Base-by-base conservation (phyloP, 2,113 vertebrate genomes). In the Ivindomyrus marchei region DNA sequence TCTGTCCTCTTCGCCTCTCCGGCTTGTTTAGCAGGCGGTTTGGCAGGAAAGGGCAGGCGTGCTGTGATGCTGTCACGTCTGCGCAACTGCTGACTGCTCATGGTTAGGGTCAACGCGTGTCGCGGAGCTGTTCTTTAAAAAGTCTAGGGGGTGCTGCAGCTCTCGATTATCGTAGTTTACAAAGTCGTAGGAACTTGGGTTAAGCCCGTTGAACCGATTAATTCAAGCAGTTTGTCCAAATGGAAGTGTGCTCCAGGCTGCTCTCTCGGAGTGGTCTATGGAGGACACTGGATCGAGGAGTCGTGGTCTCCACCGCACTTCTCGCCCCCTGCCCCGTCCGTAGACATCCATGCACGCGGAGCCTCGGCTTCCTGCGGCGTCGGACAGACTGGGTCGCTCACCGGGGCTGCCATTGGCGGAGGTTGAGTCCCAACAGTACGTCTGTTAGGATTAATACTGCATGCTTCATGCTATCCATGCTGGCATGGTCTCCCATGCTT, bases 281-380 rank as follows among this genome's bases (percentile, higher is more conserved):
- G 89, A 85, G 36, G 42, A 85, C 88, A 39, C 88, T 80, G 27
- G 70, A 53, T 49, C 58, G 4, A 21, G 50, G 46, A 77, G 62
- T 49, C 27, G 62, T 66, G 45, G 21, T 74, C 39, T 77, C 62
- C 15, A 13, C 62, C 70, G 45, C 27, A 13, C 88, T 94, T 56
- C 89, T 92, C 46, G n/a, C 85, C 11, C 88, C 88, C 52, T 90
- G 90, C 27, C 11, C 89, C 85, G 91, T 36, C 85, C 92, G 90
- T 83, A 89, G 90, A 90, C 62, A 49, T 5, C 80, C 36, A n/a
- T 47, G 80, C 17, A 17, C 53, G 8, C 19, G 17, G 36, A 58
- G 27, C 15, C 53, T 45, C 53, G 52, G 13, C 52, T 50, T 15
- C 17, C 21, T 85, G 39, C 45, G 21, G 46, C 85, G 24, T 19